Base-by-base conservation (phyloP, 2,888 invertebrate species). In the Vanessa cardui region DNA sequence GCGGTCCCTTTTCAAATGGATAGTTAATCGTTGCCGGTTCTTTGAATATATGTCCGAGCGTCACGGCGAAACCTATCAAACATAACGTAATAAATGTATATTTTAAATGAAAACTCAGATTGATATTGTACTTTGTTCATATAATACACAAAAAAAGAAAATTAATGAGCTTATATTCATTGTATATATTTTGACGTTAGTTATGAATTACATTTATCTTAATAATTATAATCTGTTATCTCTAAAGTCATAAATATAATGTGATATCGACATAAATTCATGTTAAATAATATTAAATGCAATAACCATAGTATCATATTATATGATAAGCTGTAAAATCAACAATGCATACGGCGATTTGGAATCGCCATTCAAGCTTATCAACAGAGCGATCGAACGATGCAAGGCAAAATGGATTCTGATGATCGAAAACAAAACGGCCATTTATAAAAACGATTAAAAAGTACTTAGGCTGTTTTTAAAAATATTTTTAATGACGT, bases 21-120 rank as follows among this genome's bases (percentile, higher is more conserved):
- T 99, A 99, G 89, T 99, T 99, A 76, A 99, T 98, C 0, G 99
- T 99, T 0, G 98, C 99, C 9, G 99, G 99, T 86, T 99, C 99
- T 86, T 88, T 86, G 71, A 89, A 92, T 67, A 90, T 82, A 69
- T 97, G 96, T 1, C 95, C 96, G 69, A 98, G 78, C 0, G 97
- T 96, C 0, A 99, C 95, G 46, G 95, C 96, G 78, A 97, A 93
- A 50, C 98, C 98, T 89, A 39, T 6, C 8, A 45, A 26, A 47
- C 12, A 5, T n/a, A 31, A 39, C n/a, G 16, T 39, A 15, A 39
- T 31, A 9, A 31, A 54, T 31, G 31, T 31, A 6, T 6, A 6
- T 54, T n/a, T 31, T 12, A 39, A 39, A 39, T 31, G 4, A 39
- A 39, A 39, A 39, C 12, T 12, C 2, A 12, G 4, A 39, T 39